Base-by-base conservation (phyloP, 2,797 vertebrate genomes). In the Psittacula echo region DNA sequence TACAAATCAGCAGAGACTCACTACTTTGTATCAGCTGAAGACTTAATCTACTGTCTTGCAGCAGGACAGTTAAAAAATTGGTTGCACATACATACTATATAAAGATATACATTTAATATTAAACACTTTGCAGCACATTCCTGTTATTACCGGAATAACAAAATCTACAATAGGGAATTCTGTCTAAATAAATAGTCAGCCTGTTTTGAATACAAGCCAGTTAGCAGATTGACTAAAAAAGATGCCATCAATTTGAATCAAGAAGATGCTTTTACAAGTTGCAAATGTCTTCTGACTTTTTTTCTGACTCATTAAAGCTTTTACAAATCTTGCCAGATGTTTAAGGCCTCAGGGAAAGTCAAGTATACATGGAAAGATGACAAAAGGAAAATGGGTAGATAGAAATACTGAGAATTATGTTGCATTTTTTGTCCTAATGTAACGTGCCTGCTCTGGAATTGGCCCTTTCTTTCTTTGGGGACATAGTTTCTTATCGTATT, bases 261-360 rank as follows among this genome's bases (percentile, higher is more conserved):
- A 79, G 44, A 70, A 66, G 77, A 93, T 82, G 86, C 54, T 94
- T 96, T 94, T 97, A 94, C 39, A 95, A 95, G 70, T 94, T 95
- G 62, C 56, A 97, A 97, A 96, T 95, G 58, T 92, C 91, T 94
- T 97, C 71, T 96, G 92, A 94, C 50, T 95, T 95, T 71, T 71
- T 96, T 95, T 96, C 71, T 88, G 60, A 96, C 67, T 97, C 94
- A 90, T 95, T 95, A 93, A 95, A 95, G 51, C 58, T 95, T 97
- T 92, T 92, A 68, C 87, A 64, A 96, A 95, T 87, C 65, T 87
- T 90, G 53, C 77, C 96, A 97, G 95, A 95, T 95, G 85, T 96
- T 95, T 97, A 74, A 92, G 87, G 91, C 76, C 58, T 90, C 54
- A 72, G 71, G 85, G 70, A 92, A 80, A 96, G 70, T 92, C 70